Conservation (phyloP, 30 jellyfish, hydroid and myxozoan genomes). For the Haliclystus octoradiatus region DNA sequence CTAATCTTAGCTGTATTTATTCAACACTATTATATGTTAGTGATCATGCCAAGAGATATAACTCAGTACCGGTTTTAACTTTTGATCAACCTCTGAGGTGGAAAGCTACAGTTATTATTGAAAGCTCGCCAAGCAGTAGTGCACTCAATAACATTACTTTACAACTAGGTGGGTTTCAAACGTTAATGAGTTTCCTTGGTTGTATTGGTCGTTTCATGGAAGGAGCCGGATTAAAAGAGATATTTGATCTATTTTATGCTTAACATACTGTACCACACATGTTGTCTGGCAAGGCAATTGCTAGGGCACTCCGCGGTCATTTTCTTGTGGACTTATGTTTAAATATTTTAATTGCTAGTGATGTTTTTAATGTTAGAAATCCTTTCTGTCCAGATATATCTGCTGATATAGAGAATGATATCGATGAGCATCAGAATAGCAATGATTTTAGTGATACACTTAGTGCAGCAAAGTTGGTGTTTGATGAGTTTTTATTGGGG, state of each 20-base stretch:
- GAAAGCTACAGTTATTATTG: slow-evolving; percentile 8
- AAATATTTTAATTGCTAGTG: no score
- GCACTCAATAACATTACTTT: neutral
- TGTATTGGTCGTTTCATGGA: slow-evolving; percentile 14
- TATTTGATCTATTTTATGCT: slow-evolving; percentile 22
- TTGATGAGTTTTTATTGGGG: no score
- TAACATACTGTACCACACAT: slow-evolving; percentile 24
- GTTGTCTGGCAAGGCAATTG: slow-evolving; percentile 19
- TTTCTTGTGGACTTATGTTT: no score
- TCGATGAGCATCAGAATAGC: no score
- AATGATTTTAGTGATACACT: no score
- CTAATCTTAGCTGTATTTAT: slow-evolving; percentile 8
- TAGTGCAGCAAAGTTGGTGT: no score
- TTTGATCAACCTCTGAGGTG: slow-evolving; percentile 37
- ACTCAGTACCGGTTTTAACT: slow-evolving; percentile 16
- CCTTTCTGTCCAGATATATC: no score
- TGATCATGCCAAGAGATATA: slow-evolving; percentile 5
- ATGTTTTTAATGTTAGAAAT: no score
- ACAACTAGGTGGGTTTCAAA: slow-evolving; percentile 6
- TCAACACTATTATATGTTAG: slow-evolving; percentile 20
- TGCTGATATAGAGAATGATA: no score
- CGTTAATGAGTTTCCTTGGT: slow-evolving; percentile 28
- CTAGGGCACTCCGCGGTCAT: slow-evolving; percentile 31
- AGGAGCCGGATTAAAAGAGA: slow-evolving; percentile 19
- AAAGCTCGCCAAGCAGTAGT: slow-evolving; percentile 2